phyloP scores from a whole-genome alignment of 2,888 invertebrate genomes.

The Acleris cristana region DNA sequence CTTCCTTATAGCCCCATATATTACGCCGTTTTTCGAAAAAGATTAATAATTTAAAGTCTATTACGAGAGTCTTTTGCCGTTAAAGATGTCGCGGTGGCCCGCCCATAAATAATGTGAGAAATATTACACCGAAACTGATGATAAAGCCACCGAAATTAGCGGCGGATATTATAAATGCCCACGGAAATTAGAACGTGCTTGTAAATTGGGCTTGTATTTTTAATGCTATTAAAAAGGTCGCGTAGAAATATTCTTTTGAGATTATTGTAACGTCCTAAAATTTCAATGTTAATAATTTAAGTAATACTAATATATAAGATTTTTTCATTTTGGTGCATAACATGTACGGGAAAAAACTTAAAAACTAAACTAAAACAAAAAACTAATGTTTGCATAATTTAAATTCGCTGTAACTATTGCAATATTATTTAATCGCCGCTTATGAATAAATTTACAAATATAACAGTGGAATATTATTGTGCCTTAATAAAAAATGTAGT shows the following conservation, averaged over 20 bases:
- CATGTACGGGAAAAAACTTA: too few species aligned
- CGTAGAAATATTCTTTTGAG: not conserved
- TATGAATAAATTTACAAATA: too few species aligned
- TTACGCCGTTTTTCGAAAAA: conserved; percentile 31
- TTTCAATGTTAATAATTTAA: too few species aligned
- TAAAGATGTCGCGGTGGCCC: conserved; percentile 20
- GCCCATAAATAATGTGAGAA: conserved; percentile 48
- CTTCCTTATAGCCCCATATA: conserved; percentile 13
- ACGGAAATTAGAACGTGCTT: conserved; percentile 21
- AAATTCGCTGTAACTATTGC: too few species aligned
- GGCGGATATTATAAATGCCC: conserved; percentile 46
- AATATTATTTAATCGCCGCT: too few species aligned
- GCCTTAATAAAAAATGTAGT: too few species aligned
- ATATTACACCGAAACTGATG: conserved; percentile 57
- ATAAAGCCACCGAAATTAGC: conserved; percentile 60
- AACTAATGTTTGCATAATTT: too few species aligned
- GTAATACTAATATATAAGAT: too few species aligned
- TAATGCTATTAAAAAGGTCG: not conserved
- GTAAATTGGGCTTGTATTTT: conserved; percentile 1
- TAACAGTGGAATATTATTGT: too few species aligned
- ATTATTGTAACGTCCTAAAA: too few species aligned
- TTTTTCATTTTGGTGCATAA: too few species aligned
- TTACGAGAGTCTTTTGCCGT: conserved; percentile 32
- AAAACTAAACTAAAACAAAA: too few species aligned
- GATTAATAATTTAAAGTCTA: conserved; percentile 35